Conservation (phyloP, 2,888 invertebrate genomes). For the Melieria crassipennis region DNA sequence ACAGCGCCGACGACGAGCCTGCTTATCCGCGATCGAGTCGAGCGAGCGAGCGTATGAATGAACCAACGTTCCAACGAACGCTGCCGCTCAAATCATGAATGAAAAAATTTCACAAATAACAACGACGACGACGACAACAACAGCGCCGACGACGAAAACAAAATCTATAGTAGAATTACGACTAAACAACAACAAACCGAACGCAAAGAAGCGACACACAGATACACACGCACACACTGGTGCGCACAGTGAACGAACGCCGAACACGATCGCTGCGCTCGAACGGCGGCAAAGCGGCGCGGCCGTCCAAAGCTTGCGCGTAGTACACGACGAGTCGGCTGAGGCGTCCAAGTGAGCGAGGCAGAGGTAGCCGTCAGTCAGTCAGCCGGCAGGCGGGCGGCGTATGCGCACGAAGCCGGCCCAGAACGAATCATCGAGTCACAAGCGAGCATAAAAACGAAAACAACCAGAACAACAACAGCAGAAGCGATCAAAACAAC, state of each 20-base stretch:
- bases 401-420: no score
- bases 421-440: no score
- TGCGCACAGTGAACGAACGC: no score
- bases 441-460: background rate
- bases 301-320: no score
- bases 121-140: background rate
- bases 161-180: no score
- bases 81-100: slow-evolving; percentile 30
- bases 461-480: background rate
- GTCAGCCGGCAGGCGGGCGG: no score
- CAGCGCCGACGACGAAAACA: background rate
- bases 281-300: no score
- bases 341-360: no score
- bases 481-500: background rate
- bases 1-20: background rate
- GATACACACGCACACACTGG: background rate
- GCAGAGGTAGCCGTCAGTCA: no score
- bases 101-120: slow-evolving; percentile 30
- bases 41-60: slow-evolving; percentile 6
- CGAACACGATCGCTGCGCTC: no score
- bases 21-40: background rate
- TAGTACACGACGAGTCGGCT: no score
- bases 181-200: background rate
- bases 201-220: background rate
- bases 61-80: slow-evolving; percentile 1